Base-by-base conservation (phyloP, 2,797 vertebrate species). In the Tragopan temminckii region DNA sequence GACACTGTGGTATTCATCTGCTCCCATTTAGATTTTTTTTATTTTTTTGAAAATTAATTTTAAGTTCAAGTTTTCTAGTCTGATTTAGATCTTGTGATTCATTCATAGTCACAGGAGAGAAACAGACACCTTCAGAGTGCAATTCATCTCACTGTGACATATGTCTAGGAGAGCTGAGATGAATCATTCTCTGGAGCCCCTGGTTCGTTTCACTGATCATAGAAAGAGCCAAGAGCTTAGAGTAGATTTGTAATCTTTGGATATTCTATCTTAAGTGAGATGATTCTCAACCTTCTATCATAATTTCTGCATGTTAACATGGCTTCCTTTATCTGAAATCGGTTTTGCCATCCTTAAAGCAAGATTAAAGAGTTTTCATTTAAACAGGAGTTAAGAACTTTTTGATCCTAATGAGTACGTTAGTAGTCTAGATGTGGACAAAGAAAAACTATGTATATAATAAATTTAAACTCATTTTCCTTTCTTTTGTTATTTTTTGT, bases 211-310 rank as follows among this genome's bases (percentile, higher is more conserved):
- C 16, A 68, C 11, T 38, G 53, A 66, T 71, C 85, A 83, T 35
- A 84, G 36, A 50, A 86, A 57, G 55, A 79, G 25, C 9, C 31
- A 69, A 92, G 11, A 20, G 18, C 29, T 84, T 79, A n/a, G 42
- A 36, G 48, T 8, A 72, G 17, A 40, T 62, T 10, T 57, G 31
- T 14, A 82, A 77, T 24, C 59, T 84, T 90, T 66, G 58, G 46
- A 53, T 76, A 42, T 29, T 38, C 43, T 79, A n/a, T n/a, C 42
- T 75, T 53, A 79, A 80, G 20, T 35, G 42, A 84, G 36, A 84
- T 69, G 11, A 64, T 84, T 84, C 46, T 94, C 23, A 81, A 27
- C 20, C 42, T 90, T 81, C 10, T 67, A 61, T 20, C n/a, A 50
- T 40, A 0, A 0, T 84, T 78, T 71, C 50, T 84, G 3, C n/a